These are phyloP conservation scores for Callaeas wilsoni DNA, from an alignment of 2,113 vertebrate genomes.

Conservation along the genomic window DNA sequence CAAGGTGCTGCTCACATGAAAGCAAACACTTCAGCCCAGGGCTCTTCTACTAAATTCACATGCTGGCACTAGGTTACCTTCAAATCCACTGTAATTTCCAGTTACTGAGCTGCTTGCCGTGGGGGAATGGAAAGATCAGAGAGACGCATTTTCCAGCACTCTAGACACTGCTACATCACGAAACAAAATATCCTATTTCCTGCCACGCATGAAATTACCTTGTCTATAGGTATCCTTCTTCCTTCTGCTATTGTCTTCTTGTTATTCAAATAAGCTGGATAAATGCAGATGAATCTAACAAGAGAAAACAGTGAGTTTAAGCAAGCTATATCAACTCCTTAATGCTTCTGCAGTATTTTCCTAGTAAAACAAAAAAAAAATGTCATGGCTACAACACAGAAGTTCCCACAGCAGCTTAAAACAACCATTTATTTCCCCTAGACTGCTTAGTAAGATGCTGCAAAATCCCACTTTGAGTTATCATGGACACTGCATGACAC, in stretches of 20 bases:
- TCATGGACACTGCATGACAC: background rate
- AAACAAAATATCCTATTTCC: background rate
- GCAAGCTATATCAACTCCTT: background rate
- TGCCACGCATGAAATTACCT: slow-evolving; percentile 70
- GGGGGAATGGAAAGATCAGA: background rate
- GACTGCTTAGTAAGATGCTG: background rate
- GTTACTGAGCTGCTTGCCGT: background rate
- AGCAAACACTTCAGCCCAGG: background rate
- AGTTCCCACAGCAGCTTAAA: background rate
- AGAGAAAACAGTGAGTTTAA: background rate
- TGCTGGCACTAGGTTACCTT: background rate
- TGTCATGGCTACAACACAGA: background rate
- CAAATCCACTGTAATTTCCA: background rate
- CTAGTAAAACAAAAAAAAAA: background rate
- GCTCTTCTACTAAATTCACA: background rate
- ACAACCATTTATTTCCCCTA: background rate
- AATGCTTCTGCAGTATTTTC: background rate
- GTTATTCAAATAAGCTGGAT: slow-evolving; percentile 94
- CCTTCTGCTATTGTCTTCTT: slow-evolving; percentile 97
- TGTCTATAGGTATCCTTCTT: slow-evolving; percentile 86
- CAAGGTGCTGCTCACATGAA: background rate
- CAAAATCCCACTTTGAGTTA: background rate
- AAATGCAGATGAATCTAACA: slow-evolving; percentile 89
- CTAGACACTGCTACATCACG: background rate
- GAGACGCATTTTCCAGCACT: background rate